Base-by-base conservation (phyloP, 1,140 invertebrate species). In the Bombus haemorrhoidalis region DNA sequence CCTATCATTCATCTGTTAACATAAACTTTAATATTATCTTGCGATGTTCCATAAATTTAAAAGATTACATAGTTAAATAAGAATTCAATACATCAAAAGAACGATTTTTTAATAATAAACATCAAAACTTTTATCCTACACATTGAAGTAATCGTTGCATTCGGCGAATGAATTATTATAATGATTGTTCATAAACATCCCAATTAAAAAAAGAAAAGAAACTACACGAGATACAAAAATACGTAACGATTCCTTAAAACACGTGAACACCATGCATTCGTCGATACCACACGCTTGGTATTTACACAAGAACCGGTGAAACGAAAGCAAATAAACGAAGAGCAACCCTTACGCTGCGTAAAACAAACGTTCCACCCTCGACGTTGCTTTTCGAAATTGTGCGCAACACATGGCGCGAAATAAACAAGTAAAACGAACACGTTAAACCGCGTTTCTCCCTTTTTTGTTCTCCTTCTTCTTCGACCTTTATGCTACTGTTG, bases 351-450 rank as follows among this genome's bases (percentile, higher is more conserved):
- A 41, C 1, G 3, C 37, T 12, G 13, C 25, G 53, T 80, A 59
- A 69, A 88, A 81, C 82, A 78, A 75, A 59, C 73, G 77, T 80
- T 34, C 57, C 81, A 85, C 86, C 87, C 86, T 88, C 76, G 39
- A 71, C 62, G 69, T 83, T 73, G 39, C 86, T 62, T 39, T 64
- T 64, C 71, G 57, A 62, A 74, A 43, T 57, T 64, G 72, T 80
- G 68, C 28, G 47, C 34, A 83, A 86, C 88, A 89, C 75, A 32
- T 89, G 79, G 74, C 75, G 75, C 47, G 81, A 86, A 86, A 66
- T 80, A 89, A 80, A 74, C 79, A 64, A 22, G 41, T 71, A 53
- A 59, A 75, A 76, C 66, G 39, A 62, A 71, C 37, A 74, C 25
- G 71, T n/a, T 37, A 57, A 47, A 53, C 72, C 57, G 15, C 37